Percentiles rank a stretch among this genome's conserved stretches.
These are phyloP conservation scores for Lasioglossum lativentre DNA, from an alignment of 2,888 invertebrate species.

Conservation along the genomic window DNA sequence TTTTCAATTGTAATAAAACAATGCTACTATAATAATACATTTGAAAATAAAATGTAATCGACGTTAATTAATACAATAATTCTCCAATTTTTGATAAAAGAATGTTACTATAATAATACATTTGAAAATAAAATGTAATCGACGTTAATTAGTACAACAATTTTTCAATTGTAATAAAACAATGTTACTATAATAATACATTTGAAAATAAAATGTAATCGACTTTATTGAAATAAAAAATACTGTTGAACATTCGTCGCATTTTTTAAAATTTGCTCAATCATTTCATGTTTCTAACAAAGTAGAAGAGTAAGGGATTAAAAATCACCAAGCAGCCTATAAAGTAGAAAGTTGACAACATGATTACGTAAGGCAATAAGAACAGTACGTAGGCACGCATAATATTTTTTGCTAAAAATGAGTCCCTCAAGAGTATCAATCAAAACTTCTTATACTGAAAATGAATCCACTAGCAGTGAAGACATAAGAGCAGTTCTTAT, in stretches of 20 bases:
- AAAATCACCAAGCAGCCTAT: background rate
- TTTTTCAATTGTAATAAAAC: background rate
- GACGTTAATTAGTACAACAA: background rate
- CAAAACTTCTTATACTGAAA: background rate
- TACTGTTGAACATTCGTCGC: background rate
- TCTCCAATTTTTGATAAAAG: no score
- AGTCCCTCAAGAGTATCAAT: background rate
- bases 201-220: background rate
- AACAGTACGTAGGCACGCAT: no score
- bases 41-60: no score
- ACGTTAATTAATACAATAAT: no score
- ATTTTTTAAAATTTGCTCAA: background rate
- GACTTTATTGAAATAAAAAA: background rate
- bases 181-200: background rate
- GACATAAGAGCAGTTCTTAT: constrained; percentile 9
- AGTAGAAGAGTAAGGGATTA: background rate
- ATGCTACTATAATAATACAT: no score
- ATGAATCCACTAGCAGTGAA: background rate
- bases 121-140: background rate
- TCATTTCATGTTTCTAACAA: background rate
- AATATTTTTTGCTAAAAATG: background rate
- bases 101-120: no score
- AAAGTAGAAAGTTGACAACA: background rate
- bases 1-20: no score
- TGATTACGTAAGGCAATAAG: background rate